Percentiles rank a stretch among this genome's conserved stretches.
phyloP scores from a whole-genome alignment of 2,113 vertebrate species.

The Nymphicus hollandicus region DNA sequence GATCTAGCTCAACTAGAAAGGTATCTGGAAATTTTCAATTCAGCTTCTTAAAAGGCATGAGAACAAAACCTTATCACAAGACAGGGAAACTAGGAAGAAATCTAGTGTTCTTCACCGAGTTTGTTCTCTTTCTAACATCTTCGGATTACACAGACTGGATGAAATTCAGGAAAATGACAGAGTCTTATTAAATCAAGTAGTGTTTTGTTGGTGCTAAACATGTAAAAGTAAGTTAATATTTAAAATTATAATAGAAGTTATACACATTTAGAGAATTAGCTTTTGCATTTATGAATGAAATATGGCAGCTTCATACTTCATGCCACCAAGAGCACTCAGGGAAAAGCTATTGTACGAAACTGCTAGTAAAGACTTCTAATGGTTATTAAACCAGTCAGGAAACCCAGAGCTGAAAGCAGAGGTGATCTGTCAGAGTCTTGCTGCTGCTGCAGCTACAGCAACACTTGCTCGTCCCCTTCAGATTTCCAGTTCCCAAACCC shows the following conservation, averaged over 20 bases:
- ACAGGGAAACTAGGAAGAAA: neutral
- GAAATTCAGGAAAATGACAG: neutral
- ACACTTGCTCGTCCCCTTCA: neutral
- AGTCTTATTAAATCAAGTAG: neutral
- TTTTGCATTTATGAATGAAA: neutral
- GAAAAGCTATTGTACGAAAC: neutral
- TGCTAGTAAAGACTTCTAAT: neutral
- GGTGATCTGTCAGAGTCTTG: neutral
- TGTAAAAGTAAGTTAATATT: neutral
- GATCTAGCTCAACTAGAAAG: neutral
- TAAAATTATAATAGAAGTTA: neutral
- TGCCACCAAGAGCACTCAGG: neutral
- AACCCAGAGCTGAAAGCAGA: neutral
- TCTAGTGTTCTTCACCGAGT: neutral
- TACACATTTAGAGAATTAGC: neutral
- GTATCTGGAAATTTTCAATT: neutral
- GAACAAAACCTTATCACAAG: neutral
- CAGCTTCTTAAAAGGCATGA: neutral
- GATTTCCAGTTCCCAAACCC: neutral
- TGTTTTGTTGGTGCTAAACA: neutral
- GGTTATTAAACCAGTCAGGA: neutral
- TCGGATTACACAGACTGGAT: neutral
- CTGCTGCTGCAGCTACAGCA: neutral
- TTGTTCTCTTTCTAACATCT: neutral
- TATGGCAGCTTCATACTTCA: neutral